Evolutionary conservation across 1,140 invertebrate species (phyloP).

Genomic region (Drosophila sproati): DNA sequence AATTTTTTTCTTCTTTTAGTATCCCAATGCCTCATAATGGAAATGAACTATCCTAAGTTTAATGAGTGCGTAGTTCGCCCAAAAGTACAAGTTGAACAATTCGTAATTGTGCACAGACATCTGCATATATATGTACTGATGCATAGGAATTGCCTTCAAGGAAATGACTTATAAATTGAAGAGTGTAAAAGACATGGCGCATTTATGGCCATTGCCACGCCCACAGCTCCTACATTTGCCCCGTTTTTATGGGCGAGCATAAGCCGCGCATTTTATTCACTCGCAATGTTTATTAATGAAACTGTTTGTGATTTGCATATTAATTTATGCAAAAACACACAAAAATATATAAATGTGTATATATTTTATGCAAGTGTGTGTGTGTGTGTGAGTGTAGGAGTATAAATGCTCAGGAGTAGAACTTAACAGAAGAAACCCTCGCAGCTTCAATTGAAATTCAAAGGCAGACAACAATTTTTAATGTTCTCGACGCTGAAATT

Average conservation of each 20-base stretch:
- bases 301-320: conserved; percentile 82
- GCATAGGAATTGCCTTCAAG: conserved; percentile 61
- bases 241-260: conserved; percentile 69
- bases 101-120: conserved; percentile 54
- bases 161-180: conserved; percentile 61
- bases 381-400: conserved; percentile 22
- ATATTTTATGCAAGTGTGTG: conserved; percentile 32
- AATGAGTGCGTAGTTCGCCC: not conserved
- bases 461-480: conserved; percentile 75
- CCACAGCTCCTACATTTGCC: not conserved
- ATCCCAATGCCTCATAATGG: not conserved
- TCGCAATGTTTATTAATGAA: conserved; percentile 82
- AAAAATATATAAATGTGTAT: conserved; percentile 58
- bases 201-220: conserved; percentile 37
- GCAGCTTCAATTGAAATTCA: conserved; percentile 74
- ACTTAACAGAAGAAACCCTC: conserved; percentile 1
- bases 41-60: not conserved
- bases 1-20: not conserved
- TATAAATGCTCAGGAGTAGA: conserved; percentile 13
- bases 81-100: not conserved
- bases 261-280: conserved; percentile 73
- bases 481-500: conserved; percentile 71
- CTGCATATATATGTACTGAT: conserved; percentile 30
- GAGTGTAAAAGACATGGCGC: conserved; percentile 17
- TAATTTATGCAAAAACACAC: conserved; percentile 78